Base-by-base conservation (phyloP, 2,888 invertebrate genomes). In the Caradrina kadenii region DNA sequence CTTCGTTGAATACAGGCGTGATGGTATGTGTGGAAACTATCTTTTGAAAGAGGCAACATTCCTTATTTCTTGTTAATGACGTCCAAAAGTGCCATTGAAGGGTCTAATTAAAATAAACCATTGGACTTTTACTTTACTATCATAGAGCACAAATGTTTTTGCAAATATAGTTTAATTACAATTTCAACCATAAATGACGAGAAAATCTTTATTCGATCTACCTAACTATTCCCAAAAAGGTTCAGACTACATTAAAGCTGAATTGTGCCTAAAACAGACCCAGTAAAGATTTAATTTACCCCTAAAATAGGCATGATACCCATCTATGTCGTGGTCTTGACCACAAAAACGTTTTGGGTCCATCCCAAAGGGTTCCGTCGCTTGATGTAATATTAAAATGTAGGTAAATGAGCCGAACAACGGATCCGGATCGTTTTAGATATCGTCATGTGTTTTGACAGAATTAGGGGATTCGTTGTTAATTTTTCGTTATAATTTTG, bases 301-400 rank as follows among this genome's bases (percentile, higher is more conserved):
- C 80, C 48, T 76, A 71, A 85, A 84, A 83, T 69, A 63, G 79
- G 63, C 68, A 69, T 69, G 70, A 66, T 81, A 65, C 70, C 76
- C 70, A 58, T 63, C 67, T 63, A 69, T 68, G 65, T 72, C 61
- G 63, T 54, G 73, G 76, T 73, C 63, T 67, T 67, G 61, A 86
- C 86, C 86, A 74, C 86, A 84, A 85, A 85, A 86, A 77, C 85
- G 84, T 80, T 86, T 85, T 72, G 77, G 86, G 86, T 70, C 71
- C 67, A 63, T 66, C 75, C 79, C 76, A 45, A 63, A 70, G 73
- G 85, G 78, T 73, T 72, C 52, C 56, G 50, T 53, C 65, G 76
- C 66, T 59, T 74, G 77, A 79, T 78, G 75, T 80, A 74, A 82
- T 81, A 85, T 86, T 85, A 85, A 84, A 84, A 84, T 82, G 75